Evolutionary conservation across 2,888 invertebrate genomes (phyloP).

Genomic region (Caenorhabditis zanzibari): DNA sequence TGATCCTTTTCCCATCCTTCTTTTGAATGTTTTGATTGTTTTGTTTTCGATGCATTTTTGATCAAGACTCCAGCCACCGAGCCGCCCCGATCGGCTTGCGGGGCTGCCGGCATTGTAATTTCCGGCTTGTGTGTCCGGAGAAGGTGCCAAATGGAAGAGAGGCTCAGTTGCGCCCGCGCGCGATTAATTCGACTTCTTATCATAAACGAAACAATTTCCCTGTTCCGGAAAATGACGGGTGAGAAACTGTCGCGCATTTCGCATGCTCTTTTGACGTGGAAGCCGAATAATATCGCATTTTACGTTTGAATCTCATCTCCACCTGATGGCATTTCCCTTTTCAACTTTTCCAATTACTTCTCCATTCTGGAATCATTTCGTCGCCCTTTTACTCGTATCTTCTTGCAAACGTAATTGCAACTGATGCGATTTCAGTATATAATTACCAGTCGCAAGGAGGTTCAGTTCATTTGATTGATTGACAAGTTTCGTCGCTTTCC

Average conservation of each 20-base stretch:
- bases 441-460: conserved; percentile 44
- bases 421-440: conserved; percentile 56
- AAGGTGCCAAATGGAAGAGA: conserved; percentile 49
- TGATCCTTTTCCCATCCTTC: conserved; percentile 9
- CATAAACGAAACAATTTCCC: conserved; percentile 63
- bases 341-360: conserved; percentile 39
- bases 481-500: conserved; percentile 45
- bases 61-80: conserved; percentile 44
- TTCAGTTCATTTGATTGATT: conserved; percentile 64
- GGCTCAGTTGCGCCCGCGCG: conserved; percentile 13
- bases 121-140: conserved; percentile 53
- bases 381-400: conserved; percentile 16
- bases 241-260: conserved; percentile 17
- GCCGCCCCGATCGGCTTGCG: conserved; percentile 24
- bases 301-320: conserved; percentile 36
- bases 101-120: conserved; percentile 47
- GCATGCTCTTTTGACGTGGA: conserved; percentile 7
- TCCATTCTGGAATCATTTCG: conserved; percentile 30
- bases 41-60: conserved; percentile 52
- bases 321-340: conserved; percentile 28
- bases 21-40: conserved; percentile 48
- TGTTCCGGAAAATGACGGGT: conserved; percentile 61
- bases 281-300: conserved; percentile 11
- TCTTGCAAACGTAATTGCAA: conserved; percentile 38
- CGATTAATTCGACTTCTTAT: conserved; percentile 62